These are phyloP conservation scores for Campylorhamphus procurvoides DNA, from an alignment of 2,113 vertebrate species.

Conservation along the genomic window DNA sequence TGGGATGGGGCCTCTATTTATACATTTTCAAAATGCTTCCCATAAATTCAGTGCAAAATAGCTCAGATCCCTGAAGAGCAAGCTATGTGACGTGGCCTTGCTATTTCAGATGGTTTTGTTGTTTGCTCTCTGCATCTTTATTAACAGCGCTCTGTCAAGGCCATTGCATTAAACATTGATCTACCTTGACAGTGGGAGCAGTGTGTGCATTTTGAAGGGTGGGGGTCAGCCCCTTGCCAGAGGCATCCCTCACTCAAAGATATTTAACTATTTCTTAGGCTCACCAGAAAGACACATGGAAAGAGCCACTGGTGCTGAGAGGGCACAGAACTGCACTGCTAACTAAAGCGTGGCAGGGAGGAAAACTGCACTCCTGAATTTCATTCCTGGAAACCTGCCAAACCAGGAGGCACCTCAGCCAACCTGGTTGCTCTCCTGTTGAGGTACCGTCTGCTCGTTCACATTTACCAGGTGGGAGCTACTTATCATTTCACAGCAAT, in stretches of 20 bases:
- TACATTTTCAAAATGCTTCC: background rate
- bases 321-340: background rate
- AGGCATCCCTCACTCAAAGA: background rate
- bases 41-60: background rate
- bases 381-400: background rate
- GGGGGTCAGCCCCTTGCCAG: background rate
- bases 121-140: slow-evolving; percentile 12
- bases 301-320: background rate
- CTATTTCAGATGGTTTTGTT: slow-evolving; percentile 1
- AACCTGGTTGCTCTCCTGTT: background rate
- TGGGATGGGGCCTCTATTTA: background rate
- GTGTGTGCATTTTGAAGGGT: background rate
- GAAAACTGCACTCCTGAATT: background rate
- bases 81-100: background rate
- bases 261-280: background rate
- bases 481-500: background rate
- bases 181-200: slow-evolving; percentile 17
- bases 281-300: background rate
- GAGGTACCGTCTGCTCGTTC: rapidly evolving
- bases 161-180: background rate
- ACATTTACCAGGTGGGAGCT: background rate
- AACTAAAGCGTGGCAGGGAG: rapidly evolving
- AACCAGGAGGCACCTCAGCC: background rate
- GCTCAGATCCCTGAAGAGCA: background rate
- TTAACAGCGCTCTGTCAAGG: background rate